phyloP scores from a whole-genome alignment of 2,888 invertebrate species.

The Ethmia dodecea region DNA sequence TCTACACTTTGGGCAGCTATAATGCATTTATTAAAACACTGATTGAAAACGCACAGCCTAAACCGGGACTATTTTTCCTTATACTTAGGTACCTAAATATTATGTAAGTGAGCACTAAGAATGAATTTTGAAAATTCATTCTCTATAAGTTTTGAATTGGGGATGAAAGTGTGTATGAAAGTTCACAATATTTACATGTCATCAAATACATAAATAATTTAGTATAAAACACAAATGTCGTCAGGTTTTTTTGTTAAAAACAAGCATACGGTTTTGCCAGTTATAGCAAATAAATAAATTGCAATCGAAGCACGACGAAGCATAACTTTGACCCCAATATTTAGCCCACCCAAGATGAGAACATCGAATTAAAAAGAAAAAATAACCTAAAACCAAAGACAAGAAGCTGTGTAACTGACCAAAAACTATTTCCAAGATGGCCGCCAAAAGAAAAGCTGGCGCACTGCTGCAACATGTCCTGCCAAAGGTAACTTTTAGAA shows the following conservation, averaged over 20 bases:
- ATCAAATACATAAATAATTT: too few relatives aligned
- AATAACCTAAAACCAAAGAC: constrained; percentile 46
- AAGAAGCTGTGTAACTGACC: constrained; percentile 52
- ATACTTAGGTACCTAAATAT: not conserved
- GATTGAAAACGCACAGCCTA: too few relatives aligned
- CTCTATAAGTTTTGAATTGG: too few relatives aligned
- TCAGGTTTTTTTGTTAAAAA: too few relatives aligned
- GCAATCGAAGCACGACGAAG: constrained; percentile 7
- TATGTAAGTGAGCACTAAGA: too few relatives aligned
- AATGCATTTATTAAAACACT: too few relatives aligned
- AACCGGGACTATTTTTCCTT: too few relatives aligned
- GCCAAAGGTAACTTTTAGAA: constrained; percentile 64
- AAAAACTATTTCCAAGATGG: constrained; percentile 71
- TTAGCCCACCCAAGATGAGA: constrained; percentile 37
- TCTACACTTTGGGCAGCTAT: too few relatives aligned
- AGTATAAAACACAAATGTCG: too few relatives aligned
- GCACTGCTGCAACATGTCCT: constrained; percentile 83
- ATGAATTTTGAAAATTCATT: too few relatives aligned
- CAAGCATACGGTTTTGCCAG: not conserved
- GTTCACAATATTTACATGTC: too few relatives aligned
- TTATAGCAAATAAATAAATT: not conserved
- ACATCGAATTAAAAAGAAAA: constrained; percentile 30
- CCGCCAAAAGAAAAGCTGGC: constrained; percentile 86
- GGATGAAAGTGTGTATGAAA: too few relatives aligned
- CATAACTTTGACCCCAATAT: not conserved